Percentiles rank a stretch among this genome's conserved stretches.
Conservation (phyloP, 2,888 invertebrate genomes). For the Chymomyza fuscimana region DNA sequence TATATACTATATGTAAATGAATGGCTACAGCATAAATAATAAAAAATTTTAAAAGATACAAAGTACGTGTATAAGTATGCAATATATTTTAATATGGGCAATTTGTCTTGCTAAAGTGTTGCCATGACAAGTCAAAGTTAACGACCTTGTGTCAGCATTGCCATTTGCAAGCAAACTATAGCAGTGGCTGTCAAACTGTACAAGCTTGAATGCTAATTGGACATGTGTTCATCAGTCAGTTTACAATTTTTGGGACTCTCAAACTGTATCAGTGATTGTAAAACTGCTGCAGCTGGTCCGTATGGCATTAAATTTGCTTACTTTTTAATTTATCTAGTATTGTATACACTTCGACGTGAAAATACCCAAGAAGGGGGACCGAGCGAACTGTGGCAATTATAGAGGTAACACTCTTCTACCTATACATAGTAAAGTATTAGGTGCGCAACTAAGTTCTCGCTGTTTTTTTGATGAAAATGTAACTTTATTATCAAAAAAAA, state of each 20-base stretch:
- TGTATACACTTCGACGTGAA: too few species aligned
- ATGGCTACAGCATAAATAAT: slow-evolving; percentile 45
- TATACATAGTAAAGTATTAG: too few species aligned
- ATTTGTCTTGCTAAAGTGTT: slow-evolving; percentile 18
- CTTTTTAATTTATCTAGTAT: too few species aligned
- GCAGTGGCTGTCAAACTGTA: slow-evolving; percentile 6
- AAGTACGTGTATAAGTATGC: background rate
- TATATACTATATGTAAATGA: slow-evolving; percentile 53
- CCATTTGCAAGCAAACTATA: background rate
- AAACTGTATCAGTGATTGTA: slow-evolving; percentile 33
- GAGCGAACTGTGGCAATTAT: too few species aligned
- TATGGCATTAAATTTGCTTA: background rate
- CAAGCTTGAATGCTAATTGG: background rate
- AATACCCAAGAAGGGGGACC: too few species aligned
- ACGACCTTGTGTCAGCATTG: slow-evolving; percentile 29
- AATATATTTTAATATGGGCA: background rate
- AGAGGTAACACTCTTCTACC: too few species aligned
- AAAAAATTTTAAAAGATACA: slow-evolving; percentile 47
- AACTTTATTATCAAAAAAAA: too few species aligned
- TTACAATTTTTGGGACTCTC: background rate
- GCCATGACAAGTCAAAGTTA: slow-evolving; percentile 33
- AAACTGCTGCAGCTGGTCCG: background rate
- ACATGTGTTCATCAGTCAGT: slow-evolving; percentile 5
- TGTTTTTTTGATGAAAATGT: too few species aligned
- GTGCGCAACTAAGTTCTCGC: too few species aligned